A percentile compares a stretch with the other conserved stretches of the same genome.
phyloP scores from a whole-genome alignment of 2,888 invertebrate genomes.

The Drosophila helvetica region DNA sequence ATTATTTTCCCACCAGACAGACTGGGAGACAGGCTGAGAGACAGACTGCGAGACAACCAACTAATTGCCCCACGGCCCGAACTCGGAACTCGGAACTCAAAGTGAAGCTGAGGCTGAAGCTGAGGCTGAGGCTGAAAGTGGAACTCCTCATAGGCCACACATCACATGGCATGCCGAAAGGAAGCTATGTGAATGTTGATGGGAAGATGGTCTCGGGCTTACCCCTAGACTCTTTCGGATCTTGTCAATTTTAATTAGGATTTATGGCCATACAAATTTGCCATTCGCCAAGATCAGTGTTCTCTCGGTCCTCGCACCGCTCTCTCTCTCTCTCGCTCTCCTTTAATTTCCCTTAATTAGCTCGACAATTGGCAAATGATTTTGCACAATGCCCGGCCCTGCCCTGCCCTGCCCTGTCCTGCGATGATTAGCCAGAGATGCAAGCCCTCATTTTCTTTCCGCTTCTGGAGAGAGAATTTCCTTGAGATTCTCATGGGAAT shows the following conservation, averaged over 20 bases:
- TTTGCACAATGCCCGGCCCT: conserved; percentile 49
- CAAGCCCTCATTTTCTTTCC: conserved; percentile 14
- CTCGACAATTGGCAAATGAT: conserved; percentile 73
- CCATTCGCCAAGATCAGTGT: conserved; percentile 23
- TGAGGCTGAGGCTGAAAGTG: neutral
- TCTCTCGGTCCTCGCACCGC: conserved; percentile 1
- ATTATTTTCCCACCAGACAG: conserved; percentile 42
- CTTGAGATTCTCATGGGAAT: neutral
- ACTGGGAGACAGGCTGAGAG: no score
- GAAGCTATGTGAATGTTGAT: neutral
- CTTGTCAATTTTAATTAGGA: conserved; percentile 77
- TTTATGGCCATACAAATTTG: conserved; percentile 67
- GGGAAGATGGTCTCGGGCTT: neutral
- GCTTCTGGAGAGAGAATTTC: neutral
- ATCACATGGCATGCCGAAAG: neutral
- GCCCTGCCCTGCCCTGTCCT: no score
- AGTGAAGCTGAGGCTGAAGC: neutral
- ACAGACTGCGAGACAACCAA: conserved; percentile 27
- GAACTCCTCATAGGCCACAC: neutral
- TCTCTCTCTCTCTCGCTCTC: conserved; percentile 7
- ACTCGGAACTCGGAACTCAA: conserved; percentile 17
- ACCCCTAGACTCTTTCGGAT: conserved; percentile 26
- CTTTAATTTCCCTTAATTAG: conserved; percentile 60
- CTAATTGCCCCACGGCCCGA: conserved; percentile 48
- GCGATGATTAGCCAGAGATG: neutral